These are phyloP conservation scores for Drosophila erecta DNA, from an alignment of 1,140 invertebrate species.

Conservation along the genomic window DNA sequence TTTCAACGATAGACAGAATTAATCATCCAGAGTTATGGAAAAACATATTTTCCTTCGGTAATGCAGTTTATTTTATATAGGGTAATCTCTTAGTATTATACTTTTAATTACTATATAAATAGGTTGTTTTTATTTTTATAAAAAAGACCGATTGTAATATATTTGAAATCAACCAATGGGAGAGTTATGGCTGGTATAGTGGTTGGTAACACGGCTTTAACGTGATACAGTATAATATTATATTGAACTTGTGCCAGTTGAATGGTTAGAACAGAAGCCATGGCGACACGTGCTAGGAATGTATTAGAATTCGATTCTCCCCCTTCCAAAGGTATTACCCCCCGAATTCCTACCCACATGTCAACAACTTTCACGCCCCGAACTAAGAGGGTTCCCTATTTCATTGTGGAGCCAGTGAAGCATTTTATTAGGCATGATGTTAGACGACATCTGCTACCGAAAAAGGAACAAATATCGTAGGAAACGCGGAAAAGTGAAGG, in stretches of 20 bases:
- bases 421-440: conserved; percentile 68
- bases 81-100: no score
- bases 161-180: no score
- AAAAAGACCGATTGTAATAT: no score
- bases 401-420: conserved; percentile 48
- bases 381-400: conserved; percentile 59
- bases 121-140: no score
- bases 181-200: no score
- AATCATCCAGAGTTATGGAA: no score
- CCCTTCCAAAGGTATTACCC: background rate
- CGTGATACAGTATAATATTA: background rate
- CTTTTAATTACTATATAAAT: no score
- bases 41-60: no score
- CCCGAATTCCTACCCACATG: conserved; percentile 51
- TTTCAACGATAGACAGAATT: no score
- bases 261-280: conserved; percentile 19
- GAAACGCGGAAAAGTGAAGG: conserved; percentile 30
- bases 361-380: conserved; percentile 70
- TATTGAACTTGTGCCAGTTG: background rate
- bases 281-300: conserved; percentile 47
- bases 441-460: conserved; percentile 50
- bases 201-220: no score
- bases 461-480: conserved; percentile 31
- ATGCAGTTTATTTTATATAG: no score
- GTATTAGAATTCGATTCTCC: conserved; percentile 14